Evolutionary conservation across 2,888 invertebrate species (phyloP), one percentile per base, ranked within the genome.

Genomic region (Drosophila hawaiiensis): DNA sequence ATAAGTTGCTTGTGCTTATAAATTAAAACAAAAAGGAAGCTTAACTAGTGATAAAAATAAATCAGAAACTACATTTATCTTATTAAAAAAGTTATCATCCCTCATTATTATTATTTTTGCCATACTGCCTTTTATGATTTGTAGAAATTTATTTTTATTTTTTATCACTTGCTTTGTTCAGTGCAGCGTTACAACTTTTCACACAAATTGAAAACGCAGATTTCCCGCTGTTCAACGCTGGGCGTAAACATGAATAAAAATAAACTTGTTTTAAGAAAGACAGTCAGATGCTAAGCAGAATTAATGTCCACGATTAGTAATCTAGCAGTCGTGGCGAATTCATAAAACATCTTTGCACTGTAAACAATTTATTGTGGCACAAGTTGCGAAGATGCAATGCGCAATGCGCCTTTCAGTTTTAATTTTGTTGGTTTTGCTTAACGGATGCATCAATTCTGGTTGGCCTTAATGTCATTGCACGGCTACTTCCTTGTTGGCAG

Each of bases 131-230:
- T 25, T 47, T 16, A 25, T 16, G 7, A 25, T 47, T 25, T 47
- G 25, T 25, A 25, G 25, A 16, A 47, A n/a, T n/a, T n/a, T n/a
- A n/a, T 28, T 28, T 4, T 2, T 25, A 0, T 12, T n/a, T 4
- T 4, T n/a, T 41, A 22, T 19, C 64, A 25, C 35, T 55, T 39
- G 25, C 39, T 55, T 67, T 50, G 49, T 16, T 6, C 54, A 59
- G 68, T 54, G 59, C 29, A 37, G 31, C 39, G 22, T 12, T 28
- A 41, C 71, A 72, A 72, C 63, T 72, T 77, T 67, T 31, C 60
- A 56, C 76, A 76, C 67, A 76, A 56, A 52, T 67, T 53, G 53
- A 49, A 41, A 35, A 49, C 60, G 59, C 29, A 53, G 47, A 61
- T 58, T 62, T 61, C 37, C 65, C 53, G 29, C 52, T 41, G 12